phyloP scores from a whole-genome alignment of 2,113 vertebrate species.

The Syngnathus floridae region DNA sequence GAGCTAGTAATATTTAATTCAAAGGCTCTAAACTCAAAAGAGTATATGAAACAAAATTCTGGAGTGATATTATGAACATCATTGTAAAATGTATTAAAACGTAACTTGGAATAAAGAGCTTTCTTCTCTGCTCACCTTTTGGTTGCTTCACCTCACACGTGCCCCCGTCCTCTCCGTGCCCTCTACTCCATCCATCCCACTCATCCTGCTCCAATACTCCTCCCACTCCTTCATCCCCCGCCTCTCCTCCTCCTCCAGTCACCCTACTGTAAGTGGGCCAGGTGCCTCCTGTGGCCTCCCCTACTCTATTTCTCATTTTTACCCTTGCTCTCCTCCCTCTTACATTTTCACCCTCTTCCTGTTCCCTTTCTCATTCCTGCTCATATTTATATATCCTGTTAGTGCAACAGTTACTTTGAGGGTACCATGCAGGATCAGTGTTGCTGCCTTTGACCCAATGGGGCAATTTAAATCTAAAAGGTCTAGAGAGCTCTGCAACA shows the following conservation, averaged over 20 bases:
- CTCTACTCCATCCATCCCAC: constrained; percentile 31
- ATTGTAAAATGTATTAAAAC: no score
- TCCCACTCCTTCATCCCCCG: constrained; percentile 39
- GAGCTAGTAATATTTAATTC: no score
- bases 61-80: no score
- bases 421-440: neutral
- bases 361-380: constrained; percentile 61
- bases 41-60: no score
- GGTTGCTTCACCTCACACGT: constrained; percentile 26
- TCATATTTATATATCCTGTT: constrained; percentile 52
- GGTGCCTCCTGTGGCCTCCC: constrained; percentile 73
- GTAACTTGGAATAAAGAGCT: neutral
- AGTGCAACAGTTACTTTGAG: constrained; percentile 21
- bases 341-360: constrained; percentile 63
- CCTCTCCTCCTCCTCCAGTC: constrained; percentile 37
- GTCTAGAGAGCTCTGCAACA: constrained; percentile 6
- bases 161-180: constrained; percentile 19
- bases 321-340: constrained; percentile 65
- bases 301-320: constrained; percentile 75
- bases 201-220: constrained; percentile 26
- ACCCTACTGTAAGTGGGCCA: constrained; percentile 71
- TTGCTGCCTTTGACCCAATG: constrained; percentile 2
- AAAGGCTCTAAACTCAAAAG: no score
- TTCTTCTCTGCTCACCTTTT: constrained; percentile 36
- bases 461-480: neutral